Evolutionary conservation across 2,113 vertebrate genomes (phyloP).

Genomic region (Ondatra zibethicus): DNA sequence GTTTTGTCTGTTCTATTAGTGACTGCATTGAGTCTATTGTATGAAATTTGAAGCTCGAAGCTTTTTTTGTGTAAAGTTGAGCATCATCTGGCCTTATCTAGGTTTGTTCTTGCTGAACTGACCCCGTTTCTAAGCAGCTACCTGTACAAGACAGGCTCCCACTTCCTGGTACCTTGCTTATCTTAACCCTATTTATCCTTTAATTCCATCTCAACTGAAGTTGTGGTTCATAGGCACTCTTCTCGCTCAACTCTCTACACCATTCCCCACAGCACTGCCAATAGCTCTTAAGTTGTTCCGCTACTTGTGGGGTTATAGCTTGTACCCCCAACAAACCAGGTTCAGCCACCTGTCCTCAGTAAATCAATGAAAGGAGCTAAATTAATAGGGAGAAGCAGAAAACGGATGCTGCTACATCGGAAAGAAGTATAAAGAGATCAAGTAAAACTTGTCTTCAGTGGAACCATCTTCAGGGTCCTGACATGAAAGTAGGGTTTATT

Average conservation of each 20-base stretch:
- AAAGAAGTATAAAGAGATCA: neutral
- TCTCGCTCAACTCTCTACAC: neutral
- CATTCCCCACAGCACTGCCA: neutral
- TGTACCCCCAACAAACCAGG: neutral
- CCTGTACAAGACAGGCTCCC: neutral
- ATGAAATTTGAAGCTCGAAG: neutral
- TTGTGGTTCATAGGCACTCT: neutral
- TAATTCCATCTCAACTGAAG: neutral
- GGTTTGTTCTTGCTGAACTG: neutral
- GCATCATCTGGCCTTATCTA: neutral
- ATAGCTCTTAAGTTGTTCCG: rapidly evolving
- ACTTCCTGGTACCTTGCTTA: neutral
- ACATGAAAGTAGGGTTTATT: neutral
- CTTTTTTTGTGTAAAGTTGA: neutral
- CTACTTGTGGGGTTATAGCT: neutral
- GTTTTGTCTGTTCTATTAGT: neutral
- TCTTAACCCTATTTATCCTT: neutral
- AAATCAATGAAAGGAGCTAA: neutral
- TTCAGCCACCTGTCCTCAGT: neutral
- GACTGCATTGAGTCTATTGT: neutral
- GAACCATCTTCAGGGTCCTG: neutral
- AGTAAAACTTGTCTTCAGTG: neutral
- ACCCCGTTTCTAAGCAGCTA: neutral
- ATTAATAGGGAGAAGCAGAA: neutral
- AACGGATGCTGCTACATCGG: neutral